Conservation (phyloP, 2,888 invertebrate genomes). For the Malacosoma neustria region DNA sequence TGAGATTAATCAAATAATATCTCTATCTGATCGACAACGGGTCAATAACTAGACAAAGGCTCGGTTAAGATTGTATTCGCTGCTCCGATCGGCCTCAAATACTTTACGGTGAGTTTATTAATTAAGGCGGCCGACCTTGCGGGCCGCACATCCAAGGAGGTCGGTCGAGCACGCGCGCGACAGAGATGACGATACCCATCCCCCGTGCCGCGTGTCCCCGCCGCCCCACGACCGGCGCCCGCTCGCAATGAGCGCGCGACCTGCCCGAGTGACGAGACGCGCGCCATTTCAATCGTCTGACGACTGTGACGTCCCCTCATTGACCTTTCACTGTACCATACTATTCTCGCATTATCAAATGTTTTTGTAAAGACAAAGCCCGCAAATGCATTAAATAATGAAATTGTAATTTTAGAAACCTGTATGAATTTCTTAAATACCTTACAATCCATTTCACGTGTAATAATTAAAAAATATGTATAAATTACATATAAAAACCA, state of each 20-base stretch:
- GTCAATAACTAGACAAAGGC: conserved; percentile 72
- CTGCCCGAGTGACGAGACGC: conserved; percentile 39
- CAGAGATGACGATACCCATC: conserved; percentile 30
- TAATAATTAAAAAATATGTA: background rate
- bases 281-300: conserved; percentile 50
- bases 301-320: conserved; percentile 62
- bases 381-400: background rate
- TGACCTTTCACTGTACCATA: conserved; percentile 68
- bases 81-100: conserved; percentile 71
- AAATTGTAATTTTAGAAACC: no score
- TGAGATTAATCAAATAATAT: conserved; percentile 37
- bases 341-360: conserved; percentile 39
- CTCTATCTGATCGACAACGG: conserved; percentile 41
- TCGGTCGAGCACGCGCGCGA: conserved; percentile 50
- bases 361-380: conserved; percentile 12
- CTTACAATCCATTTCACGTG: no score
- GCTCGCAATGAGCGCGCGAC: conserved; percentile 28
- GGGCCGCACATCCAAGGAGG: conserved; percentile 71
- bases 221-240: conserved; percentile 12
- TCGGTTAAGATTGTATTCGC: conserved; percentile 63
- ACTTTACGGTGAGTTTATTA: conserved; percentile 74
- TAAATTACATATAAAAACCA: conserved; percentile 27
- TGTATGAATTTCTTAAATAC: no score
- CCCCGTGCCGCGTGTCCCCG: conserved; percentile 15
- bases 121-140: conserved; percentile 74